A percentile compares a stretch with the other conserved stretches of the same genome.
Conservation (phyloP, 92 coral and sea anemone genomes). For the Muricea muricata region DNA sequence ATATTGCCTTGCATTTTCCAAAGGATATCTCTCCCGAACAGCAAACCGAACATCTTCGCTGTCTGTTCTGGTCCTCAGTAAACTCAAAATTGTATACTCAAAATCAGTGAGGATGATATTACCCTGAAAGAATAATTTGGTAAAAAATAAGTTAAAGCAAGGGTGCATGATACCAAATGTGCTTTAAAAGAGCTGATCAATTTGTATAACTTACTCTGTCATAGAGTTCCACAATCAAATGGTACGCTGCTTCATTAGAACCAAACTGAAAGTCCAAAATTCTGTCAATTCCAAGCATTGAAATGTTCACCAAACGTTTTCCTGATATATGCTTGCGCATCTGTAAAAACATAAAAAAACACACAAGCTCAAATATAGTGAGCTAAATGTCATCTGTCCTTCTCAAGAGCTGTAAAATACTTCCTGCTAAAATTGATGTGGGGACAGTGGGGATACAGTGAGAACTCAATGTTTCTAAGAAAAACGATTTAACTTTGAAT, state of each 20-base stretch:
- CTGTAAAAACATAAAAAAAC: constrained; percentile 48
- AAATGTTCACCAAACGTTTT: constrained; percentile 79
- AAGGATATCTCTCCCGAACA: constrained; percentile 89
- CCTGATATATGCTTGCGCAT: constrained; percentile 90
- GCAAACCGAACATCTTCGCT: constrained; percentile 93
- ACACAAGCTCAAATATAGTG: no score
- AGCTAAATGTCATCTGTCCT: no score
- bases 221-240: constrained; percentile 89
- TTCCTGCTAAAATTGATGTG: no score
- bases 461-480: no score
- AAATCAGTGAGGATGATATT: constrained; percentile 89
- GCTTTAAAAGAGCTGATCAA: background rate
- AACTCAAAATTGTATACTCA: constrained; percentile 82
- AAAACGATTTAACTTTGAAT: no score
- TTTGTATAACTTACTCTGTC: constrained; percentile 76
- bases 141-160: no score
- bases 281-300: constrained; percentile 93
- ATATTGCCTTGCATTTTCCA: constrained; percentile 82
- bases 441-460: no score
- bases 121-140: constrained; percentile 71
- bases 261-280: constrained; percentile 98
- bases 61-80: constrained; percentile 88
- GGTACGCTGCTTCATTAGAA: constrained; percentile 90
- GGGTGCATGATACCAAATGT: no score
- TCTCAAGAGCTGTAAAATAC: no score